A percentile compares a stretch with the other conserved stretches of the same genome.
Conservation (phyloP, 2,797 vertebrate species). For the Pseudochirops cupreus region DNA sequence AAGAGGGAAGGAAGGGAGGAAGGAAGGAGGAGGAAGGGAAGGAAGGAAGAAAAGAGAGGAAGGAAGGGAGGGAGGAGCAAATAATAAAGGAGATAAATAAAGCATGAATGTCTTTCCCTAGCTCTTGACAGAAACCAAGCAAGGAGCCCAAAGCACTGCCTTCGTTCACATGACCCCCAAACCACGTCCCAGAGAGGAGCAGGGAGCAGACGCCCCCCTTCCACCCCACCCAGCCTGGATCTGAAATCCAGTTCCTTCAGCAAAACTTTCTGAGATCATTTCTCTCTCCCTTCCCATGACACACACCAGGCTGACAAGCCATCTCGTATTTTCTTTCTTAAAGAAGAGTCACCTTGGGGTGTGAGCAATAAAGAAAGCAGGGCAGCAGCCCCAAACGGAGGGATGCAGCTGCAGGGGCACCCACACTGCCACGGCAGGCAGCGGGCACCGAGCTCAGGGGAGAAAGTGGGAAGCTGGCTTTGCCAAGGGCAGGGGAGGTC, state of each 20-base stretch:
- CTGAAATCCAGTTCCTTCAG: conserved; percentile 54
- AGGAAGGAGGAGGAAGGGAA: too few relatives aligned
- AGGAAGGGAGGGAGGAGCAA: too few relatives aligned
- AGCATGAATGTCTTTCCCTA: not conserved
- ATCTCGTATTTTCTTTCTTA: not conserved
- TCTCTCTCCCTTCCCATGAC: conserved; percentile 25
- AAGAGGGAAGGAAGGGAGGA: too few relatives aligned
- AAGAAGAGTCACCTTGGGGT: conserved; percentile 12
- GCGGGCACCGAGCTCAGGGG: not conserved
- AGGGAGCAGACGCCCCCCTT: not conserved
- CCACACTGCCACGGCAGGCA: conserved; percentile 42
- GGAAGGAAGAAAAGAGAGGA: too few relatives aligned
- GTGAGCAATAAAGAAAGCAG: conserved; percentile 28
- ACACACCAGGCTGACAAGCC: conserved; percentile 42
- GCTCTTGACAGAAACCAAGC: not conserved
- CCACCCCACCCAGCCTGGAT: not conserved
- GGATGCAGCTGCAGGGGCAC: not conserved
- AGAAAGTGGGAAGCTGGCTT: not conserved
- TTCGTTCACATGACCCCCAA: not conserved
- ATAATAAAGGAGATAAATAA: too few relatives aligned
- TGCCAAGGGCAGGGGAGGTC: conserved; percentile 48
- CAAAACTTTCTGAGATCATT: conserved; percentile 44
- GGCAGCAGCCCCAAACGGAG: not conserved
- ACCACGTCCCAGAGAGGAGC: not conserved
- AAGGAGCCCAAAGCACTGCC: not conserved